Evolutionary conservation across 2,888 invertebrate genomes (phyloP).

Genomic region (Charanyca ferruginea): DNA sequence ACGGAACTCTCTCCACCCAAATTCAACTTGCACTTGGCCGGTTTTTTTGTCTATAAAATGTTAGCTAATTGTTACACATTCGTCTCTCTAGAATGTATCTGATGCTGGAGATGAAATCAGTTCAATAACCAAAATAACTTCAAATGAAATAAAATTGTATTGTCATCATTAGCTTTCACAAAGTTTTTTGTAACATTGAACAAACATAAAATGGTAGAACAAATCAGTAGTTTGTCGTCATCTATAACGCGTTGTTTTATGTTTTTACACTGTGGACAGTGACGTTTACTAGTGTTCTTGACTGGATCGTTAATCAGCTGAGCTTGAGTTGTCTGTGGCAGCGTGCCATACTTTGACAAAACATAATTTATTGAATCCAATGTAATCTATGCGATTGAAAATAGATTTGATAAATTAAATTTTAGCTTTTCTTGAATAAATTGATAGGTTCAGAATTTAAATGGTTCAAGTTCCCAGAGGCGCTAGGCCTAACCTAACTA

Average conservation of each 20-base stretch:
- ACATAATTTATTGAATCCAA: constrained; percentile 26
- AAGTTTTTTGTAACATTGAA: neutral
- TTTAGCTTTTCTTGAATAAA: neutral
- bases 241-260: constrained; percentile 3
- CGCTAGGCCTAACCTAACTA: no score
- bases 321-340: constrained; percentile 40
- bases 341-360: constrained; percentile 50
- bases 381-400: constrained; percentile 22
- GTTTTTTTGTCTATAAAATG: neutral
- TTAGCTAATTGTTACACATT: neutral
- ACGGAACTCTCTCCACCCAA: no score
- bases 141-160: neutral
- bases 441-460: no score
- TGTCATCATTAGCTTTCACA: neutral
- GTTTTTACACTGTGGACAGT: neutral
- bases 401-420: constrained; percentile 16
- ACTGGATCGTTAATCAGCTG: constrained; percentile 42
- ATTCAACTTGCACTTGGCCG: no score
- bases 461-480: no score
- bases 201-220: neutral
- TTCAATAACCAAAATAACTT: neutral
- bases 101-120: neutral
- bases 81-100: neutral
- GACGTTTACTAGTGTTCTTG: constrained; percentile 12
- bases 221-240: neutral